These are phyloP conservation scores for Pseudomyrmex cubaensis DNA, from an alignment of 1,140 invertebrate genomes.

Conservation along the genomic window DNA sequence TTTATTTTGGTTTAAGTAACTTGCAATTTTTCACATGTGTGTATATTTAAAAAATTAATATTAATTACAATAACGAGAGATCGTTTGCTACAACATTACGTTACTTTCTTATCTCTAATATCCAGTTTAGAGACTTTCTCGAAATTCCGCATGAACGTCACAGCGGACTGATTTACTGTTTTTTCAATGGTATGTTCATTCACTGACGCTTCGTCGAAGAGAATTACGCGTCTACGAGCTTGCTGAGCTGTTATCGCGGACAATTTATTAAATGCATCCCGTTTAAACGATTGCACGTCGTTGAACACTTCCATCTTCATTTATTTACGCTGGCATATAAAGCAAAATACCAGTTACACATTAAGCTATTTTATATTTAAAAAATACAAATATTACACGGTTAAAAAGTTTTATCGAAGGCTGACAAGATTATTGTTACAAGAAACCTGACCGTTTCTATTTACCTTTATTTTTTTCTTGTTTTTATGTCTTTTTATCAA, in stretches of 20 bases:
- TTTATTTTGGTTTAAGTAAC: not conserved
- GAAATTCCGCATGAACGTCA: conserved; percentile 47
- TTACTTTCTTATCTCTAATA: conserved; percentile 15
- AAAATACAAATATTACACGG: no score
- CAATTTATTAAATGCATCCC: conserved; percentile 25
- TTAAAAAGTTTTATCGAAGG: no score
- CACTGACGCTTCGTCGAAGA: not conserved
- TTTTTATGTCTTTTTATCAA: conserved; percentile 13
- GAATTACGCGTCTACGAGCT: conserved; percentile 31
- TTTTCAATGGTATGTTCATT: conserved; percentile 13
- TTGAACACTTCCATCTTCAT: not conserved
- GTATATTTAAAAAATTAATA: conserved; percentile 17
- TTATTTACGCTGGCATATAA: not conserved
- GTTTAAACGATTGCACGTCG: not conserved
- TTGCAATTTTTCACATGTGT: conserved; percentile 8
- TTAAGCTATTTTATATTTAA: not conserved
- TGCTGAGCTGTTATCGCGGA: conserved; percentile 32
- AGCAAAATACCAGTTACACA: not conserved
- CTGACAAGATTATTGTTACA: not conserved
- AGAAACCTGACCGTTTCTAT: conserved; percentile 12
- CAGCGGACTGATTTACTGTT: conserved; percentile 10
- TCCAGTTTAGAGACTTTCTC: conserved; percentile 40
- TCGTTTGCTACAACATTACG: not conserved
- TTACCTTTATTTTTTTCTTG: conserved; percentile 13
- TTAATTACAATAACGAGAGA: not conserved